A percentile compares a stretch with the other conserved stretches of the same genome.
Conservation (phyloP, 2,797 vertebrate species). For the Rhyacichthys aspro region DNA sequence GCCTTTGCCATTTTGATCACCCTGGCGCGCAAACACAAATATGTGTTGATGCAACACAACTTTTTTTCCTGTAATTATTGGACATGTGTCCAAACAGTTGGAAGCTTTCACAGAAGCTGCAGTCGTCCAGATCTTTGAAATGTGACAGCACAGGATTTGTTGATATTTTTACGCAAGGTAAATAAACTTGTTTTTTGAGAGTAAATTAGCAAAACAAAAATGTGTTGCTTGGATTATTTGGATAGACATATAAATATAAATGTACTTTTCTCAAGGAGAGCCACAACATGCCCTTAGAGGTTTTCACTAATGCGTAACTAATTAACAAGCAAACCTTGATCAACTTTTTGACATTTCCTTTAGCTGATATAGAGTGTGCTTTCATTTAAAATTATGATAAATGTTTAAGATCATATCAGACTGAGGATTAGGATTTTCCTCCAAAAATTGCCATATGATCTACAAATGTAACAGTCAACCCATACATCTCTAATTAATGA, state of each 20-base stretch:
- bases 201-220: conserved; percentile 11
- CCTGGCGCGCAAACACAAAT: conserved; percentile 43
- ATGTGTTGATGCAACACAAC: conserved; percentile 47
- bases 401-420: no score
- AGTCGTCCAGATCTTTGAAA: conserved; percentile 25
- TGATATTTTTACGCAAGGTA: conserved; percentile 9
- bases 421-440: no score
- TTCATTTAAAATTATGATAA: no score
- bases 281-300: background rate
- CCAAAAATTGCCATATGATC: no score
- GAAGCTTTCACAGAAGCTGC: conserved; percentile 18
- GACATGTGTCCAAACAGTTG: conserved; percentile 36
- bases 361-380: no score
- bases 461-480: no score
- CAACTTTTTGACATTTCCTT: no score
- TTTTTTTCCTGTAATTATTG: conserved; percentile 43
- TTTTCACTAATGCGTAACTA: no score
- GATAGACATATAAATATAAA: background rate
- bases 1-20: conserved; percentile 54
- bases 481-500: no score
- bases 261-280: background rate
- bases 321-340: no score
- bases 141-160: conserved; percentile 14
- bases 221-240: conserved; percentile 5
- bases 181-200: conserved; percentile 13